A percentile compares a stretch with the other conserved stretches of the same genome.
These are phyloP conservation scores for Microtus montanus DNA, from an alignment of 2,113 vertebrate species.

Conservation along the genomic window DNA sequence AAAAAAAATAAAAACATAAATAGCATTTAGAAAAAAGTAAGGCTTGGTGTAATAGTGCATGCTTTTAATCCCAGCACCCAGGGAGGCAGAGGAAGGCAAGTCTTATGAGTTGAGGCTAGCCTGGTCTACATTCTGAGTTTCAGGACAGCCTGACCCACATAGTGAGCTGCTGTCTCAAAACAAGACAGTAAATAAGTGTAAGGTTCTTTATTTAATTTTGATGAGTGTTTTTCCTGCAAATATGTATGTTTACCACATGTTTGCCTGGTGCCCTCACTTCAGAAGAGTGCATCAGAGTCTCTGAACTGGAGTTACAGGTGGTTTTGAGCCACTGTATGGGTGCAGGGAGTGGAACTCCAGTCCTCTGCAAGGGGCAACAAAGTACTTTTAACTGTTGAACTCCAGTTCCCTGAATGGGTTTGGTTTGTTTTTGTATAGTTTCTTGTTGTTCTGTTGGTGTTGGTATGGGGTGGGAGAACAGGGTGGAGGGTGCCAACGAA, in stretches of 20 bases:
- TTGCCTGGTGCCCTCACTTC: not conserved
- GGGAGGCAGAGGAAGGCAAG: not conserved
- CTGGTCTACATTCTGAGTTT: not conserved
- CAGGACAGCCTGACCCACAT: not conserved
- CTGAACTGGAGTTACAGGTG: not conserved
- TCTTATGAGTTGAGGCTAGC: not conserved
- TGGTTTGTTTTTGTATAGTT: constrained; percentile 1
- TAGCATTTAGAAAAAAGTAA: not conserved
- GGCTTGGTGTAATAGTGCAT: not conserved
- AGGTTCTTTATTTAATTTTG: not conserved
- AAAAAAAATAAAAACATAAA: not conserved
- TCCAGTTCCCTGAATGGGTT: not conserved
- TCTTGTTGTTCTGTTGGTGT: not conserved
- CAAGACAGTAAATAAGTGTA: not conserved
- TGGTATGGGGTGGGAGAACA: not conserved
- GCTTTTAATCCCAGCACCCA: not conserved
- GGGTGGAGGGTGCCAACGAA: not conserved
- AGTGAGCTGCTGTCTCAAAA: not conserved
- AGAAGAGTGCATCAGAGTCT: not conserved
- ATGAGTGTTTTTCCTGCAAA: not conserved
- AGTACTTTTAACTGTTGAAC: not conserved
- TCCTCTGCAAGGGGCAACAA: not conserved
- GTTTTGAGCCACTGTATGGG: not conserved
- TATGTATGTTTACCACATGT: not conserved
- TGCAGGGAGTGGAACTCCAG: not conserved